Evolutionary conservation across 2,797 vertebrate species (phyloP).

Genomic region (Balearica regulorum): DNA sequence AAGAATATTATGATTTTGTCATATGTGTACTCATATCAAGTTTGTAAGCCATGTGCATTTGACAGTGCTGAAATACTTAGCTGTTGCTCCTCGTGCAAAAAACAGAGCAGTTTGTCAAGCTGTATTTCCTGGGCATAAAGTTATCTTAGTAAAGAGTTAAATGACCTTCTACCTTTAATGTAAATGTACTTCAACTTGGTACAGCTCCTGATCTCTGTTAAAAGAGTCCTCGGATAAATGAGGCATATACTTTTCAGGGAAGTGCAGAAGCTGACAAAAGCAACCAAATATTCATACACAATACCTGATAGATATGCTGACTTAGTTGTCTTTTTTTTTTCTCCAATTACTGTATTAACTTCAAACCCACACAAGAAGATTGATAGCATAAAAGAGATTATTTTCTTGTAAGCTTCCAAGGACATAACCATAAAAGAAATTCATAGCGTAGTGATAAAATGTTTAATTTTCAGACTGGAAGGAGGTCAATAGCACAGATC

Average conservation of each 20-base stretch:
- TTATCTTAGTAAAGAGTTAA: not conserved
- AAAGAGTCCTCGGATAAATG: not conserved
- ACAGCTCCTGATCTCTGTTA: not conserved
- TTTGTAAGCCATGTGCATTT: not conserved
- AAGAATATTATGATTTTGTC: not conserved
- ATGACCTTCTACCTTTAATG: not conserved
- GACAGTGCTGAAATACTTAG: not conserved
- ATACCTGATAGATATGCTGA: not conserved
- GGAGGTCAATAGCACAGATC: not conserved
- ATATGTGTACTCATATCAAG: not conserved
- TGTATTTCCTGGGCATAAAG: not conserved
- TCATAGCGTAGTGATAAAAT: not conserved
- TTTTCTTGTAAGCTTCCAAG: not conserved
- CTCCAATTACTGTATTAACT: not conserved
- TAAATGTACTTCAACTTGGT: not conserved
- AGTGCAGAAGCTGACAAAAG: not conserved
- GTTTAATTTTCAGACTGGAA: not conserved
- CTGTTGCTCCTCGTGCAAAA: not conserved
- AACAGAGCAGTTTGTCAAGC: not conserved
- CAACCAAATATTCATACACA: not conserved
- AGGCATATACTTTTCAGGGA: not conserved
- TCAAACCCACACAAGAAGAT: not conserved
- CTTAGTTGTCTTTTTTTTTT: not conserved
- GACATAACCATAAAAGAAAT: not conserved
- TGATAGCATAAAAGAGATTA: not conserved